Percentiles rank a stretch among this genome's conserved stretches.
phyloP scores from a whole-genome alignment of 1,140 invertebrate species.

The Uloborus diversus region DNA sequence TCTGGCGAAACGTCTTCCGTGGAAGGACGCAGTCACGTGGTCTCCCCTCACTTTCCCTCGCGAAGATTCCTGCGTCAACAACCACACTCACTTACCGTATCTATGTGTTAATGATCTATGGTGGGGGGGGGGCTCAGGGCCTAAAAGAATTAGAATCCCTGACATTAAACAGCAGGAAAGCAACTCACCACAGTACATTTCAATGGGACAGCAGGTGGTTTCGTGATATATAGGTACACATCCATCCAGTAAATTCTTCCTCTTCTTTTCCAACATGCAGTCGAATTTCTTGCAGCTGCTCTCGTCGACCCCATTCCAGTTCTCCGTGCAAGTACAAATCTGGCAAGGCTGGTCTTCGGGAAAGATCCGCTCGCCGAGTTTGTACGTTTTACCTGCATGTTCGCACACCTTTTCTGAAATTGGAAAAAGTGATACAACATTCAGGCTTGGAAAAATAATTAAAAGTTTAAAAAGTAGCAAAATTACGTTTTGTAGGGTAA shows the following conservation, averaged over 20 bases:
- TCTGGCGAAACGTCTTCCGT: too few relatives aligned
- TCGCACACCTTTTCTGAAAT: slow-evolving; percentile 15
- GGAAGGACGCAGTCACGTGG: too few relatives aligned
- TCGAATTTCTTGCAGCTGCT: slow-evolving; percentile 12
- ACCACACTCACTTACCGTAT: too few relatives aligned
- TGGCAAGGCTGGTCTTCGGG: slow-evolving; percentile 53
- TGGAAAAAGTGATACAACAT: not conserved
- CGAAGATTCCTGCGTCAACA: too few relatives aligned
- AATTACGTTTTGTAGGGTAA: too few relatives aligned
- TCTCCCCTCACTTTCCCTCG: too few relatives aligned
- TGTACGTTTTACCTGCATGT: slow-evolving; percentile 37
- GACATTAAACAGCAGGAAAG: too few relatives aligned
- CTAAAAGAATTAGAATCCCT: too few relatives aligned
- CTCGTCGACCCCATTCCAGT: slow-evolving; percentile 34
- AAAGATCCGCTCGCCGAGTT: slow-evolving; percentile 51
- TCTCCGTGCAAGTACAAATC: slow-evolving; percentile 50
- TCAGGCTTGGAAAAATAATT: not conserved
- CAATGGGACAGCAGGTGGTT: slow-evolving; percentile 57
- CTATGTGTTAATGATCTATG: too few relatives aligned
- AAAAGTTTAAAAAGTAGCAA: not conserved
- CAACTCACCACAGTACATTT: slow-evolving; percentile 57
- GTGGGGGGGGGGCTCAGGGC: too few relatives aligned
- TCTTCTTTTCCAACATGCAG: slow-evolving; percentile 17
- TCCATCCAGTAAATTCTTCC: not conserved
- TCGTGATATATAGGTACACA: slow-evolving; percentile 58